A percentile compares a stretch with the other conserved stretches of the same genome.
Conservation (phyloP, 1,140 invertebrate genomes). For the Mamestra configurata region DNA sequence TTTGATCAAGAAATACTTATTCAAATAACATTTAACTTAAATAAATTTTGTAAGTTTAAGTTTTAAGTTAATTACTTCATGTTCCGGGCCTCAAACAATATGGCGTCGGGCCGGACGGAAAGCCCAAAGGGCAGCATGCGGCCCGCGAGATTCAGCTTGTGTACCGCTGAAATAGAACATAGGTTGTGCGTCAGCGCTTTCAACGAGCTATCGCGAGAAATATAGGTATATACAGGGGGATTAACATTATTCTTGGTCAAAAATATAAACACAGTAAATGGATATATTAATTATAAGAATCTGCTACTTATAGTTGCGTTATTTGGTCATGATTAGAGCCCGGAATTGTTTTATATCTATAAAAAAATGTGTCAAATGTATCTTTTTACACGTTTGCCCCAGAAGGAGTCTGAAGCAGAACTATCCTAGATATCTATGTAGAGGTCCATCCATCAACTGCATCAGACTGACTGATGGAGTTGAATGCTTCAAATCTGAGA, state of each 20-base stretch:
- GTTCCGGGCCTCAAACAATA: constrained; percentile 41
- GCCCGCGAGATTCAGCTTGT: constrained; percentile 37
- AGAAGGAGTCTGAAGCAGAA: too few relatives aligned
- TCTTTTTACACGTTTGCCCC: too few relatives aligned
- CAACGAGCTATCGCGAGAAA: background rate
- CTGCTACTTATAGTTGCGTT: too few relatives aligned
- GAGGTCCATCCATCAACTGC: too few relatives aligned
- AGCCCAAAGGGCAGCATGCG: constrained; percentile 46
- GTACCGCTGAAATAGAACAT: constrained; percentile 33
- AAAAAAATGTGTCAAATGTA: too few relatives aligned
- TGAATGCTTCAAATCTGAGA: too few relatives aligned
- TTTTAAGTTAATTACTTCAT: constrained; percentile 39
- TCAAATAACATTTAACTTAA: constrained; percentile 18
- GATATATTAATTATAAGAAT: too few relatives aligned
- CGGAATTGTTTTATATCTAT: too few relatives aligned
- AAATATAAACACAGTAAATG: constrained; percentile 10
- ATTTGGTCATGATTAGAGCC: too few relatives aligned
- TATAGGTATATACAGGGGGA: background rate
- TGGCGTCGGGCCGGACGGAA: constrained; percentile 41
- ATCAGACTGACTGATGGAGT: too few relatives aligned
- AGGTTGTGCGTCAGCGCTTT: constrained; percentile 15
- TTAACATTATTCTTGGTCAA: constrained; percentile 4
- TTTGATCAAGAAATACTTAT: constrained; percentile 29
- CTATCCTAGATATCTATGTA: too few relatives aligned
- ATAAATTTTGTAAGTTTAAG: constrained; percentile 23